These are phyloP conservation scores for Atta cephalotes DNA, from an alignment of 1,140 invertebrate species.

Conservation along the genomic window DNA sequence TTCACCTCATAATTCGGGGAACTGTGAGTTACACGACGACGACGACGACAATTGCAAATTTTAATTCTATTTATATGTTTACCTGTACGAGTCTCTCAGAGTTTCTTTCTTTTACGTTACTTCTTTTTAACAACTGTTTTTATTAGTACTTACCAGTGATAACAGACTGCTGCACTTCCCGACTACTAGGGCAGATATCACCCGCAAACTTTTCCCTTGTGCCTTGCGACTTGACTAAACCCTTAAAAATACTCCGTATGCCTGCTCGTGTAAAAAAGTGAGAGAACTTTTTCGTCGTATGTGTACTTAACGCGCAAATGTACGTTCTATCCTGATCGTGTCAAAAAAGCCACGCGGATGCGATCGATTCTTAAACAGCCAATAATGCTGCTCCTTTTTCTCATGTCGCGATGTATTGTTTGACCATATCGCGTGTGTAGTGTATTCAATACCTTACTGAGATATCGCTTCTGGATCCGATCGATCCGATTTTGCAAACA, in stretches of 20 bases:
- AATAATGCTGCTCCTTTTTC: conserved; percentile 57
- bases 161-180: conserved; percentile 37
- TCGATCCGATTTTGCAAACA: background rate
- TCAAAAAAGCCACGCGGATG: conserved; percentile 8
- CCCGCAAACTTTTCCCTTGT: conserved; percentile 25
- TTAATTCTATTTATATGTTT: background rate
- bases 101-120: background rate
- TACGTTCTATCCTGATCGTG: conserved; percentile 34
- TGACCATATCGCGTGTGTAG: conserved; percentile 19
- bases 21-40: background rate
- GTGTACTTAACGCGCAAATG: background rate
- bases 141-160: conserved; percentile 4
- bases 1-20: background rate
- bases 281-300: conserved; percentile 22
- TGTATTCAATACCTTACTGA: background rate
- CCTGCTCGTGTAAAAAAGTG: background rate
- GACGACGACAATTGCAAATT: background rate
- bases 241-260: background rate
- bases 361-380: conserved; percentile 37
- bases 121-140: conserved; percentile 15
- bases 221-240: conserved; percentile 17
- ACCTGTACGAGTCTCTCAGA: background rate
- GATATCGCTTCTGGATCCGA: conserved; percentile 11
- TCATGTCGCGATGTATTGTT: conserved; percentile 59
- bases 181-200: conserved; percentile 16